Evolutionary conservation across 2,888 invertebrate genomes (phyloP).

Genomic region (Folsomia candida): DNA sequence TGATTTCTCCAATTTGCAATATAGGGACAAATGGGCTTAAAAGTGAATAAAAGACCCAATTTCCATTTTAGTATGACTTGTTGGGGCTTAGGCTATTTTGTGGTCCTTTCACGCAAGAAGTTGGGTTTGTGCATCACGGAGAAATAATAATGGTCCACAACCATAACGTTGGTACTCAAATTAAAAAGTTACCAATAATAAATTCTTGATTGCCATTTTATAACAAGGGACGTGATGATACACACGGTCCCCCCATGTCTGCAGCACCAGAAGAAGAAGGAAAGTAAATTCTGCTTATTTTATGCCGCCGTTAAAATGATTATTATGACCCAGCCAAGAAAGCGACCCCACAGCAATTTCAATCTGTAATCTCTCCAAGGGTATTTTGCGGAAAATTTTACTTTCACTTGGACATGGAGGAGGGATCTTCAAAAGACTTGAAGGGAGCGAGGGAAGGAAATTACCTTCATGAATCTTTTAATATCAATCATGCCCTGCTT

Average conservation of each 20-base stretch:
- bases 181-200: constrained; percentile 12
- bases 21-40: background rate
- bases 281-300: no score
- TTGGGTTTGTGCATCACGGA: no score
- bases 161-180: no score
- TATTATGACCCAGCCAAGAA: background rate
- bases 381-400: background rate
- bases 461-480: constrained; percentile 25
- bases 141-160: no score
- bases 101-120: no score
- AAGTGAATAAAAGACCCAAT: background rate
- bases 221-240: background rate
- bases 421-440: background rate
- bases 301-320: constrained; percentile 9
- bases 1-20: background rate
- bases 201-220: constrained; percentile 10
- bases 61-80: no score
- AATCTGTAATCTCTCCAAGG: constrained; percentile 3
- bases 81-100: no score
- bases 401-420: background rate
- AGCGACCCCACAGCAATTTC: constrained; percentile 4
- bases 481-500: constrained; percentile 33
- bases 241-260: no score
- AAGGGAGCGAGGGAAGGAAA: constrained; percentile 4
- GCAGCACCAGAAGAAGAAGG: background rate